These are phyloP conservation scores for Eupristina koningsbergeri DNA, from an alignment of 1,140 invertebrate genomes.

Conservation along the genomic window DNA sequence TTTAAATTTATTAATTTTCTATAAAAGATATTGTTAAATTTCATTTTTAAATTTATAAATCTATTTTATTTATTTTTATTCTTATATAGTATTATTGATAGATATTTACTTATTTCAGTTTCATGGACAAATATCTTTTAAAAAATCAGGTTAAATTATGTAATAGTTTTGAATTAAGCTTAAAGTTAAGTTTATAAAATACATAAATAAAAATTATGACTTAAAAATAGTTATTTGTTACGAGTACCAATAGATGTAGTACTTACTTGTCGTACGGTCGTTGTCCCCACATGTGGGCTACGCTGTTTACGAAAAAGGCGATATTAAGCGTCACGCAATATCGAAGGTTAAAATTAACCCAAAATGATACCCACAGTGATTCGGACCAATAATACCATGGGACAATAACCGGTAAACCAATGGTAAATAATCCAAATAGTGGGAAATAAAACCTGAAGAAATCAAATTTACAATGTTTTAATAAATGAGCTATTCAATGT, in stretches of 20 bases:
- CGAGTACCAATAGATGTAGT: not conserved
- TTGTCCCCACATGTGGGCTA: constrained; percentile 85
- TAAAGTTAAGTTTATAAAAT: too few species aligned
- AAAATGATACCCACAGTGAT: constrained; percentile 76
- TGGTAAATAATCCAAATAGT: constrained; percentile 82
- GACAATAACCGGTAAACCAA: constrained; percentile 82
- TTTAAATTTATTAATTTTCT: too few species aligned
- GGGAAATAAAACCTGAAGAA: constrained; percentile 79
- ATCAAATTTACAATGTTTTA: not conserved
- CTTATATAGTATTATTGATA: too few species aligned
- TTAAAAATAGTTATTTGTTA: not conserved
- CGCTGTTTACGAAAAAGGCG: constrained; percentile 92
- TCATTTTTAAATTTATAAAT: too few species aligned
- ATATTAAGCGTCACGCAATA: constrained; percentile 82
- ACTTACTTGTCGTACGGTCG: constrained; percentile 77
- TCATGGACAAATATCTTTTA: too few species aligned
- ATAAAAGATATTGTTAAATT: too few species aligned
- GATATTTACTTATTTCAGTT: too few species aligned
- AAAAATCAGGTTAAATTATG: too few species aligned
- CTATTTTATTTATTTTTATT: too few species aligned
- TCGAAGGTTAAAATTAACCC: constrained; percentile 68
- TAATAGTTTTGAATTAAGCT: too few species aligned
- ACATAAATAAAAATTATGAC: not conserved
- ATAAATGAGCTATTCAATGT: not conserved
- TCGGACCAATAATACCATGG: constrained; percentile 84